Evolutionary conservation across 1,140 invertebrate species (phyloP).

Genomic region (Hyposmocoma kahamanoa): DNA sequence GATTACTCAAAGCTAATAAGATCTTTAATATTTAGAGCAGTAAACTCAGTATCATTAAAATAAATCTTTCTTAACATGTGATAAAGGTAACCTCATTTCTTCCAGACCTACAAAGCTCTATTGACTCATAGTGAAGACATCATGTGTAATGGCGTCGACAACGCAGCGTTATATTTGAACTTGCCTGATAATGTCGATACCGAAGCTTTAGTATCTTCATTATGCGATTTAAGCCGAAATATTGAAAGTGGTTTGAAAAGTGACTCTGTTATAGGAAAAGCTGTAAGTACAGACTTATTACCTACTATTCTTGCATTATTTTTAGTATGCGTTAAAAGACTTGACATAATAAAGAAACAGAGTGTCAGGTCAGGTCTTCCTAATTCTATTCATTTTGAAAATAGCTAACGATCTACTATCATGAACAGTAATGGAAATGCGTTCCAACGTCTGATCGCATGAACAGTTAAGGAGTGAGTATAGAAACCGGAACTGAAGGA

Average conservation of each 20-base stretch:
- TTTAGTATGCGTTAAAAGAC: too few relatives aligned
- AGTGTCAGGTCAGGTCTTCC: neutral
- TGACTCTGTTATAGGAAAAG: conserved; percentile 44
- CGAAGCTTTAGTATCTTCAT: conserved; percentile 22
- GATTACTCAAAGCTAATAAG: too few relatives aligned
- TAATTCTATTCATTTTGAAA: too few relatives aligned
- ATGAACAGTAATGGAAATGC: too few relatives aligned
- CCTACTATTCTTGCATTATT: neutral
- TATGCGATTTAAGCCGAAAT: conserved; percentile 45
- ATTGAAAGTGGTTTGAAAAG: conserved; percentile 44
- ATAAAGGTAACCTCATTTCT: too few relatives aligned
- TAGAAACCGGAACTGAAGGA: too few relatives aligned
- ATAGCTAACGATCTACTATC: too few relatives aligned
- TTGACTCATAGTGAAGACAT: conserved; percentile 43
- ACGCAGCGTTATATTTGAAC: conserved; percentile 29
- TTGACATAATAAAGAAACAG: neutral
- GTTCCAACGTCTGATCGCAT: too few relatives aligned
- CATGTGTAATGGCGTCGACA: conserved; percentile 38
- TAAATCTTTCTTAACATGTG: too few relatives aligned
- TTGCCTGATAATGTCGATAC: conserved; percentile 28
- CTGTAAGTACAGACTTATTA: conserved; percentile 34
- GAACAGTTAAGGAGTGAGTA: too few relatives aligned
- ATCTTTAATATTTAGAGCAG: too few relatives aligned
- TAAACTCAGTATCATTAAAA: too few relatives aligned
- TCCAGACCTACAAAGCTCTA: conserved; percentile 51